Base-by-base conservation (phyloP, 2,797 vertebrate species). In the Valencia hispanica region DNA sequence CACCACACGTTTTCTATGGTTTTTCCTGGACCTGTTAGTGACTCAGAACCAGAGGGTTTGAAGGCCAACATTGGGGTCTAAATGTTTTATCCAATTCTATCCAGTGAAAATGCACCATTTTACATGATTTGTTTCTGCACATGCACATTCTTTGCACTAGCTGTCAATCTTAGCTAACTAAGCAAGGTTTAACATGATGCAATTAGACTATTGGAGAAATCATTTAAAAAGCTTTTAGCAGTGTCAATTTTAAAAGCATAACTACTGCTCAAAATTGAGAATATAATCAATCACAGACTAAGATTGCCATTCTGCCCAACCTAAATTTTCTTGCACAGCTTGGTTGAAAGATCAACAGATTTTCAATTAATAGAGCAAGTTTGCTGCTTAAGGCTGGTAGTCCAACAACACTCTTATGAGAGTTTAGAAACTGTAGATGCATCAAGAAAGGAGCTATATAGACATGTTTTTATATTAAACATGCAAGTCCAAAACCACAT, bases 41-140 rank as follows among this genome's bases (percentile, higher is more conserved):
- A 80, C 63, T 47, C 41, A 75, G 84, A 72, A 86, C 72, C 68
- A 80, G 75, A 86, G 55, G 30, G 30, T 85, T 80, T 84, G 74
- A 78, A 77, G 87, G 80, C 70, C 76, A 82, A 86, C 85, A 57
- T 25, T 45, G 50, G 68, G 36, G 75, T 88, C 89, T 39, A 84
- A 85, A 84, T 53, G 20, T 82, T 85, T 45, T 81, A 63, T 55
- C 68, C 75, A 76, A 55, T 73, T 36, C 81, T 78, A 53, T 11
- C n/a, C n/a, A n/a, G n/a, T 82, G 30, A 70, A 80, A 80, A 82
- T 79, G 25, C 8, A 5, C 41, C 65, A 70, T 76, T 70, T 27
- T 32, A 32, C 1, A 11, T 48, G 17, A 8, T 63, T 72, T 53
- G 5, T 70, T 77, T 66, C 22, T 71, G 57, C 20, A 22, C 47